Base-by-base conservation (phyloP, 2,888 invertebrate species). In the Yponomeuta malinellus region DNA sequence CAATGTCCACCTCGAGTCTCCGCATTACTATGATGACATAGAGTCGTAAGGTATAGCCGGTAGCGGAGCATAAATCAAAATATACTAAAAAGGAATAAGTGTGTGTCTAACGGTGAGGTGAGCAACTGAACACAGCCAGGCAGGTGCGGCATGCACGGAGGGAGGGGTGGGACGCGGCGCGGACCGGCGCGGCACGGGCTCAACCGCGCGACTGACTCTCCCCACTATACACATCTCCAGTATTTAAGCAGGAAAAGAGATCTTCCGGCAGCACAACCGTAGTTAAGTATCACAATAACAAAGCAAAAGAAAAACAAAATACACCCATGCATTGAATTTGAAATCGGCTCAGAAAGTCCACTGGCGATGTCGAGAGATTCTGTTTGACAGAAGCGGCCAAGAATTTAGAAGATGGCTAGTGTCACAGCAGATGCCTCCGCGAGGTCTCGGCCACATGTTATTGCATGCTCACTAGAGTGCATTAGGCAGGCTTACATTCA, bases 61-160 rank as follows among this genome's bases (percentile, higher is more conserved):
- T 89, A 90, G 90, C 90, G 88, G 90, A 90, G 90, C 89, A 83
- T 90, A 89, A 85, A 84, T 82, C 79, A 89, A 89, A 15, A 59
- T 59, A 12, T 59, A 59, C 52, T 82, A 80, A 89, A 89, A 89
- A 88, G 78, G 86, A 87, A 86, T 83, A 78, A 83, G 85, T 88
- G 90, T 90, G 89, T 90, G 87, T 89, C 90, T 91, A 90, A 88
- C 86, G 85, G 90, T 91, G 91, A 90, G 88, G 90, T 92, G 90
- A 90, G 92, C 92, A 91, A 92, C 90, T 87, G 87, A 92, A 91
- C 89, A 92, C 91, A 92, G 92, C 92, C 90, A 92, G 92, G 91
- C 92, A 89, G 87, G 87, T 89, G 89, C 90, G 89, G 88, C 88
- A 83, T 86, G 86, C 85, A 87, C 85, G 86, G 80, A 84, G 86